These are phyloP conservation scores for Pelmatolapia mariae DNA, from an alignment of 2,113 vertebrate species.

Conservation along the genomic window DNA sequence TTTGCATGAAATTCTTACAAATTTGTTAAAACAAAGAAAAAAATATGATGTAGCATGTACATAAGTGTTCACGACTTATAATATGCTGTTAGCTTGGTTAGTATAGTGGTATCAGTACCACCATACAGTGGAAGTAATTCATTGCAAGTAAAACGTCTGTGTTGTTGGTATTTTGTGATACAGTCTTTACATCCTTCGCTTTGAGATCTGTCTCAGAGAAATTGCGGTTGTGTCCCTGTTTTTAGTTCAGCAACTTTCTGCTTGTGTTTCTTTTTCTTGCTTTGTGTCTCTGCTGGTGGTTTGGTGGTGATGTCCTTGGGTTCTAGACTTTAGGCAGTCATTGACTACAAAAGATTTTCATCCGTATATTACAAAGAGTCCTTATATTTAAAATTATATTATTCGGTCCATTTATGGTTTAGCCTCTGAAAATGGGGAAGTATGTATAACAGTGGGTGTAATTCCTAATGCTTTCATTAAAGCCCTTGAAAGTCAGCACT, in stretches of 20 bases:
- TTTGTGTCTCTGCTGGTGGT: background rate
- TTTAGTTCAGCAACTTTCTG: background rate
- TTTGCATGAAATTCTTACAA: background rate
- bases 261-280: background rate
- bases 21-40: background rate
- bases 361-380: background rate
- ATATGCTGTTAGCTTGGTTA: background rate
- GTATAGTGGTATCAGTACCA: background rate
- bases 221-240: background rate
- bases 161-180: background rate
- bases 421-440: background rate
- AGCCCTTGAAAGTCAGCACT: background rate
- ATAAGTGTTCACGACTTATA: background rate
- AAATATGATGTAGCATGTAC: fast-evolving
- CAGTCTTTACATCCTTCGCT: background rate
- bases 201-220: background rate
- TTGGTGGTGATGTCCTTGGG: background rate
- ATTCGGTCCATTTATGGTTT: background rate
- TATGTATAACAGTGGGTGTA: background rate
- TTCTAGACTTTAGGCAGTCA: background rate
- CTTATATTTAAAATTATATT: background rate
- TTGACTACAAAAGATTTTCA: background rate
- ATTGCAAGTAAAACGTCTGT: background rate
- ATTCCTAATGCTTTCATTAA: background rate
- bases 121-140: background rate